A percentile compares a stretch with the other conserved stretches of the same genome.
Evolutionary conservation across 2,797 vertebrate species (phyloP).

Genomic region (Melanotaenia boesemani): DNA sequence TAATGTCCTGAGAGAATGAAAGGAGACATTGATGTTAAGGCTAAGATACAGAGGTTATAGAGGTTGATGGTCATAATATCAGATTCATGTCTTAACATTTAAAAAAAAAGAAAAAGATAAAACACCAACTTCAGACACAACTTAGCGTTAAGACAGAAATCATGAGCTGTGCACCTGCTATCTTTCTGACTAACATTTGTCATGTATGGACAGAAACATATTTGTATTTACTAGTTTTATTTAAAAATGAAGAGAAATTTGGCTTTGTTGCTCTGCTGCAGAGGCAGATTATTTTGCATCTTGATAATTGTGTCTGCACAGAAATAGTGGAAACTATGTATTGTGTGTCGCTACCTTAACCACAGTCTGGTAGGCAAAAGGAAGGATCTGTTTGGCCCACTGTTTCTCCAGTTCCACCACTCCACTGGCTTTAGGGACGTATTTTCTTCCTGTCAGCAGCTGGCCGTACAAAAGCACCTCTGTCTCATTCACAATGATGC

Average conservation of each 20-base stretch:
- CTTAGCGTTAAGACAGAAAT: background rate
- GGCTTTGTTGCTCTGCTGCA: background rate
- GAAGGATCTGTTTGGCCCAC: conserved; percentile 95
- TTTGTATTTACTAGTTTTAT: background rate
- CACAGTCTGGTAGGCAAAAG: conserved; percentile 92
- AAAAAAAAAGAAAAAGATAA: background rate
- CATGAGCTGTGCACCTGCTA: background rate
- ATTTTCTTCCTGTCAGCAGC: conserved; percentile 91
- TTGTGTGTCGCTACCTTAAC: conserved; percentile 86
- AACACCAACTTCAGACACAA: background rate
- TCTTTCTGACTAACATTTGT: background rate
- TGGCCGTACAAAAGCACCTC: conserved; percentile 89
- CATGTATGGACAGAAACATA: background rate
- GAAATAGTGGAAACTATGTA: background rate
- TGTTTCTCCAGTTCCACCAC: conserved; percentile 94
- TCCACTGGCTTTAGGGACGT: conserved; percentile 88
- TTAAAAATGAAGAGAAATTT: background rate
- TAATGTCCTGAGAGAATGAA: conserved; percentile 84
- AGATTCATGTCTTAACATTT: background rate
- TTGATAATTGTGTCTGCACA: background rate
- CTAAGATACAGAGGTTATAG: background rate
- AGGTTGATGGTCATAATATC: background rate
- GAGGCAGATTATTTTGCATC: background rate
- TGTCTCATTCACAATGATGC: conserved; percentile 91
- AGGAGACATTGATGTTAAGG: background rate